Percentiles rank a stretch among this genome's conserved stretches.
Conservation (phyloP, 37 sponge, comb jelly and placozoan species). For the Agelas oroides region DNA sequence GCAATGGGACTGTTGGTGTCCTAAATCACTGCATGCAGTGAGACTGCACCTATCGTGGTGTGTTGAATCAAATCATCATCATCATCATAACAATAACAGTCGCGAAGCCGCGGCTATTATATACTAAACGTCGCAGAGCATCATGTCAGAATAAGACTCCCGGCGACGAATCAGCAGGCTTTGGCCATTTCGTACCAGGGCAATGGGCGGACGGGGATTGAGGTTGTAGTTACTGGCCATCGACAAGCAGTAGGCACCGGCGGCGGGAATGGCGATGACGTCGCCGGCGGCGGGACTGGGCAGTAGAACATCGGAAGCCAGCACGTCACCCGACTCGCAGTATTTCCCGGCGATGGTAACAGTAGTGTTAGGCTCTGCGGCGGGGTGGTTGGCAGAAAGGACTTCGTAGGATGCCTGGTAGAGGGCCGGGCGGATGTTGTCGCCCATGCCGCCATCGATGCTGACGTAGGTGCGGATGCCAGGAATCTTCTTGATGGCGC, state of each 20-base stretch:
- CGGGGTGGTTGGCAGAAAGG: constrained; percentile 2
- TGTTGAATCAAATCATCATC: no score
- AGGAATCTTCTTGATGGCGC: background rate
- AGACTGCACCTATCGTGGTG: no score
- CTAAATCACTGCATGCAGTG: no score
- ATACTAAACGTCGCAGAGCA: no score
- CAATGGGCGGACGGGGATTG: background rate
- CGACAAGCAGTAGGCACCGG: constrained; percentile 11
- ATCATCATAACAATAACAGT: no score
- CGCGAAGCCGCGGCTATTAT: no score
- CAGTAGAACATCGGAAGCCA: background rate
- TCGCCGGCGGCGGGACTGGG: background rate
- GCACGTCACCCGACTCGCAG: constrained; percentile 10
- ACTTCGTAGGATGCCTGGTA: background rate
- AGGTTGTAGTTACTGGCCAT: constrained; percentile 15
- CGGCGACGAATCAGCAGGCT: no score
- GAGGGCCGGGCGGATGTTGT: constrained; percentile 2
- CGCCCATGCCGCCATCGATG: constrained; percentile 8
- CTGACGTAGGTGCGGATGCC: background rate
- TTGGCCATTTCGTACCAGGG: no score
- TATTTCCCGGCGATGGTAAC: background rate
- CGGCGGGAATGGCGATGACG: background rate
- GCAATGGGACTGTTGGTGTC: no score
- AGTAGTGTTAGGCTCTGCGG: background rate
- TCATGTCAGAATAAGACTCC: no score